Evolutionary conservation across 2,888 invertebrate species (phyloP).

Genomic region (Xanthostigma xanthostigma): DNA sequence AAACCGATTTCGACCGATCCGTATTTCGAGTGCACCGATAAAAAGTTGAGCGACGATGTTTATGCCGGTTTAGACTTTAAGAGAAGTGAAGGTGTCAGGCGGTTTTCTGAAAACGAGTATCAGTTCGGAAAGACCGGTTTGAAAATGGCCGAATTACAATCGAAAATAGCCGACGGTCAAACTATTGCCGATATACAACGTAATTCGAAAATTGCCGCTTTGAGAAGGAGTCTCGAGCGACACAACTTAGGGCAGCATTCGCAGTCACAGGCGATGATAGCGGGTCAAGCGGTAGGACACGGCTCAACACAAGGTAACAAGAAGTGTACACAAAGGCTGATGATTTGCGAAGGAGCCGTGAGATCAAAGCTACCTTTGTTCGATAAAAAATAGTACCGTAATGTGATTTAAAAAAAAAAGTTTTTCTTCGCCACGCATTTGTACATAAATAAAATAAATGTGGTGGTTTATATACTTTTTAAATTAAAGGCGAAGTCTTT

Average conservation of each 20-base stretch:
- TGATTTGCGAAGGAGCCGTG: conserved; percentile 76
- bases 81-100: conserved; percentile 16
- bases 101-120: conserved; percentile 18
- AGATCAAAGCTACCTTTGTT: conserved; percentile 73
- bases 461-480: no score
- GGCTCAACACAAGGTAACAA: conserved; percentile 20
- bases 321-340: conserved; percentile 46
- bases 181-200: conserved; percentile 10
- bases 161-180: conserved; percentile 8
- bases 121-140: conserved; percentile 19
- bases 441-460: no score
- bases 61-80: neutral
- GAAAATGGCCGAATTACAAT: conserved; percentile 15
- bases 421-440: no score
- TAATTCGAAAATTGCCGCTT: conserved; percentile 12
- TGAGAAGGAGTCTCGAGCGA: conserved; percentile 10
- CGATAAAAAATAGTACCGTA: conserved; percentile 45
- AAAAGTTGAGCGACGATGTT: no score
- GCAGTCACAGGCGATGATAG: conserved; percentile 20
- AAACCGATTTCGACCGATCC: conserved; percentile 26
- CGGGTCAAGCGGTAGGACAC: conserved; percentile 20
- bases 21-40: no score
- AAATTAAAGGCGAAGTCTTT: no score
- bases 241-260: conserved; percentile 7
- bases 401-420: neutral